Evolutionary conservation across 2,797 vertebrate species (phyloP), one percentile per base, ranked within the genome.

Genomic region (Amphiprion clarkii): DNA sequence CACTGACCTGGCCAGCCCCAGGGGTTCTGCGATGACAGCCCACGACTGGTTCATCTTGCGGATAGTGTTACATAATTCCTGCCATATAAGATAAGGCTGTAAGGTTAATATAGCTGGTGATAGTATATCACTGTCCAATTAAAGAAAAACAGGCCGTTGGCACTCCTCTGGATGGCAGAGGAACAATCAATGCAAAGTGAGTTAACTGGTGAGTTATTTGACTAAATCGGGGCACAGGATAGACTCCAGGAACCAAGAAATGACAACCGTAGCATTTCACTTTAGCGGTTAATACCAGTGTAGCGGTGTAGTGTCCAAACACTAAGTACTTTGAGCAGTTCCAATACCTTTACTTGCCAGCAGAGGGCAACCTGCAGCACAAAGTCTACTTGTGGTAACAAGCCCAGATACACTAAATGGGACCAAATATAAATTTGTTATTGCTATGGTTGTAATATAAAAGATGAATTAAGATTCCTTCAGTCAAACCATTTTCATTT

Each of bases 101-200:
- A 27, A 70, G 71, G 75, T 81, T 86, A 87, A 85, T 78, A 58
- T 52, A 70, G 74, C 69, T 17, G 11, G 39, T 55, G 81, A 73
- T 33, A 53, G 63, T 87, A 74, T 4, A 75, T 89, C 76, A 80
- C 60, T 76, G 79, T 81, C 84, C 79, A 67, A 78, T 55, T 67
- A 25, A 64, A 74, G 75, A 55, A 81, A 81, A 85, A 61, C 55
- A 85, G 33, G 68, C 74, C 33, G 16, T 40, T 82, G 85, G 85
- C 80, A 72, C 40, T 72, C 49, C 55, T 63, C 52, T 61, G 44
- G 40, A 77, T 55, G 82, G 77, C 78, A 81, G 70, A 76, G 46
- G 69, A 84, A 85, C 70, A 81, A 81, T 89, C 82, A 71, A 87
- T 78, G 64, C 64, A 79, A 81, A 85, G 61, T 73, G 57, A 82